Evolutionary conservation across 1,140 invertebrate species (phyloP), one percentile per base, ranked within the genome.

Genomic region (Chionoecetes opilio): DNA sequence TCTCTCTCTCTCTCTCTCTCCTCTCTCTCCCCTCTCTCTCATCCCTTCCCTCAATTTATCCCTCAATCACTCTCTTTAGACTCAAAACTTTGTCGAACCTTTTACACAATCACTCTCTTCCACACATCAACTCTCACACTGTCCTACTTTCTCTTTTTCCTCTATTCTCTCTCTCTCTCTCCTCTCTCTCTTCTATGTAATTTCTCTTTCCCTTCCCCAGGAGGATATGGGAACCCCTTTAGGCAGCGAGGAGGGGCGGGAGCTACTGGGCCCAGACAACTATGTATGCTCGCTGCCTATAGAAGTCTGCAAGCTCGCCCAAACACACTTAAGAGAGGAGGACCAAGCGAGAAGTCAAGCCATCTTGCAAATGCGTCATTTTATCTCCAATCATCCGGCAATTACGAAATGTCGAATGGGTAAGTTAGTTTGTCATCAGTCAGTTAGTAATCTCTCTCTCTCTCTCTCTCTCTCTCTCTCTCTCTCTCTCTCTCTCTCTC

Each of bases 351-450:
- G 94, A 31, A n/a, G 37, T 0, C n/a, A 29, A 34, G 94, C 35
- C 0, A 88, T 95, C 14, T 32, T 92, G 38, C 90, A 91, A 17
- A 92, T 95, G 94, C 53, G 94, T 35, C 8, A 92, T 0, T 95
- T 87, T 26, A 41, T 95, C 31, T 29, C 38, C 31, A 87, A 82
- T 2, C 86, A 92, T 17, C 90, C 82, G 0, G 41, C 41, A 34
- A 95, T 95, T 37, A 92, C 84, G n/a, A 95, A 95, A 41, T 95
- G 94, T 34, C 87, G 94, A 29, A 84, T 95, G 3, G 94, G 94
- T 95, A 11, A 92, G 94, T 37, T 26, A 75, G 34, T 14, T 0
- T 34, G 85, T 87, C 11, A 14, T 38, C 5, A 9, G 17, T 2
- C n/a, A 35, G 5, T 26, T 38, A 1, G 32, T 26, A 14, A 31